Percentiles rank a stretch among this genome's conserved stretches.
Conservation (phyloP, 2,888 invertebrate genomes). For the Cerastis rubricosa region DNA sequence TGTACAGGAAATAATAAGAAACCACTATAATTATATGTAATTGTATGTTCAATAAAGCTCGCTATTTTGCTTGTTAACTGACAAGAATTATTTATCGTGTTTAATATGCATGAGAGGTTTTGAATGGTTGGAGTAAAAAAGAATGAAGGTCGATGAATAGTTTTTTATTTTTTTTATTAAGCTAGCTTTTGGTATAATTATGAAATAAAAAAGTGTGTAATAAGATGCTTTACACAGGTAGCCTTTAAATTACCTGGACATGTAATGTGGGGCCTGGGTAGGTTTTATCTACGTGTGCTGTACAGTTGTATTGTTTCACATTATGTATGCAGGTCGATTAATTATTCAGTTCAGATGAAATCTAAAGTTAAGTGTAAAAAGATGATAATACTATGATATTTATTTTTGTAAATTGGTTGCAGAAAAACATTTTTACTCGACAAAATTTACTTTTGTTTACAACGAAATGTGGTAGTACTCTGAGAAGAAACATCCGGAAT, state of each 20-base stretch:
- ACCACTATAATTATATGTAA: slow-evolving; percentile 59
- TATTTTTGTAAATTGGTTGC: not conserved
- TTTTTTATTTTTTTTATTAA: slow-evolving; percentile 7
- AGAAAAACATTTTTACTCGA: not conserved
- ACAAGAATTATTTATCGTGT: slow-evolving; percentile 55
- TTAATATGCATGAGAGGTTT: slow-evolving; percentile 63
- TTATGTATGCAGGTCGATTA: not conserved
- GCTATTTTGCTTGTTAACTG: slow-evolving; percentile 56
- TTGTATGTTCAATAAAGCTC: slow-evolving; percentile 55
- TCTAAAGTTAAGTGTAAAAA: not conserved
- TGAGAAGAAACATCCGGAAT: not conserved
- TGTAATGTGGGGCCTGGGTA: not conserved
- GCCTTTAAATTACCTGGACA: not conserved
- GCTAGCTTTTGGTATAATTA: not conserved
- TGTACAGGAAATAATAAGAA: slow-evolving; percentile 56
- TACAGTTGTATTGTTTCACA: not conserved
- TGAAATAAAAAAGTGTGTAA: slow-evolving; percentile 7
- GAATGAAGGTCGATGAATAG: slow-evolving; percentile 40
- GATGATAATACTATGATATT: no score
- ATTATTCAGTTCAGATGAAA: not conserved
- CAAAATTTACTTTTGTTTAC: not conserved
- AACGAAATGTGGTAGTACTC: not conserved
- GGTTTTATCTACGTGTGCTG: not conserved
- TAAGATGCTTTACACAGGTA: not conserved
- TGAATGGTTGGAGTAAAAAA: slow-evolving; percentile 42